Percentiles rank a stretch among this genome's conserved stretches.
phyloP scores from a whole-genome alignment of 2,797 vertebrate species.

The Ibycter americanus region DNA sequence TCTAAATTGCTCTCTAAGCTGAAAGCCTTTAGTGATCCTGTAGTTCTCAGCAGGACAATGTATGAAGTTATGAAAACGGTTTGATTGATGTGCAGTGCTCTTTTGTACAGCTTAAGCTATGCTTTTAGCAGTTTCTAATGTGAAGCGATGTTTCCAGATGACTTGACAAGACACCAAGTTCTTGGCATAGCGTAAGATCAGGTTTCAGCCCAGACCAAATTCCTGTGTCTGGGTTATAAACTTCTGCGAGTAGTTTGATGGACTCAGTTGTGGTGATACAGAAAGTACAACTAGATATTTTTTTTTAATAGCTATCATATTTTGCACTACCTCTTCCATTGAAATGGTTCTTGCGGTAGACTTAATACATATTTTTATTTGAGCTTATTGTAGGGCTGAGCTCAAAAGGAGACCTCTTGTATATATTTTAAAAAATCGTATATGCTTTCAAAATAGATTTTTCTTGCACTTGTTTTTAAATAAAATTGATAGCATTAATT shows the following conservation, averaged over 20 bases:
- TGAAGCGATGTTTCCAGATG: background rate
- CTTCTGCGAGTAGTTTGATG: background rate
- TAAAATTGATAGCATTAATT: background rate
- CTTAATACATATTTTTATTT: background rate
- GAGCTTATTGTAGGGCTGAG: background rate
- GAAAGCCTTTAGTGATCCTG: background rate
- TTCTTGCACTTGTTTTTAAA: background rate
- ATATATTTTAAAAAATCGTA: background rate
- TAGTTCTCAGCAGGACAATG: background rate
- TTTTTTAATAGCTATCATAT: background rate
- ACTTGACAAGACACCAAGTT: constrained; percentile 36
- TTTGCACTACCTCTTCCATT: background rate
- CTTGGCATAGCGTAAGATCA: constrained; percentile 23
- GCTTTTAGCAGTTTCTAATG: background rate
- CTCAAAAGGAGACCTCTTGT: background rate
- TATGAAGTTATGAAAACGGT: background rate
- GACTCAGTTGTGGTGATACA: background rate
- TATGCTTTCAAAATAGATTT: background rate
- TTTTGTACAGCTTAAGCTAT: background rate
- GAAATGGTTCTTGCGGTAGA: background rate
- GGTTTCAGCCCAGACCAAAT: constrained; percentile 47
- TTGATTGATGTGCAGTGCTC: background rate
- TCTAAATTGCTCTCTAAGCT: background rate
- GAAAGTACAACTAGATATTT: background rate
- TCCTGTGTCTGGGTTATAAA: constrained; percentile 53